Evolutionary conservation across 2,113 vertebrate species (phyloP), one percentile per base, ranked within the genome.

Genomic region (Cololabis saira): DNA sequence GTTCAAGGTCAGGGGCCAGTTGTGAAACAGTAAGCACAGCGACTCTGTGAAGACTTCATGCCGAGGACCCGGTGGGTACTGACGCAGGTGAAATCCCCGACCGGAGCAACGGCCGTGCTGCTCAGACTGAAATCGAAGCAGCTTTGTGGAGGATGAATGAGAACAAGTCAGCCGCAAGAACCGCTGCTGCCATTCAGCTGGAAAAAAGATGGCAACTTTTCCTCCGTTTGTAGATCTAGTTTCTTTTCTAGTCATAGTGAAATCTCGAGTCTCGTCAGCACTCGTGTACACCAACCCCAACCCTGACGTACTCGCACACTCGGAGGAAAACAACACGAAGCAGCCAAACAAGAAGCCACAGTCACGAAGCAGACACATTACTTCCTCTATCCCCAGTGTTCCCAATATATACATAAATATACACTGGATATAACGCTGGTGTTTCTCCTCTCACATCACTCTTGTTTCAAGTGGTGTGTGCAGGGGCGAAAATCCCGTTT

Each of bases 21-120:
- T 76, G 80, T 82, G 80, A 48, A 10, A 68, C 64, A 74, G 61
- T 62, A 68, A 79, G 66, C 55, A 15, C 52, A 47, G 75, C 71
- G 33, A 64, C 51, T 85, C 77, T 74, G 76, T 56, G 30, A 83
- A 71, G 45, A 10, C 56, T 71, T 24, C 71, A 33, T 56, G 57
- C 45, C 44, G 0, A 1, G 5, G 30, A 54, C 48, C 16, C 60
- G 63, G 69, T 65, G 75, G 24, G 62, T 76, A 74, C 82, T 92
- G 93, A 94, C 91, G 92, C 91, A 90, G 77, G 65, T 90, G 92
- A 94, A 94, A 94, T 94, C 92, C 93, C 94, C 78, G 27, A 61
- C 69, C 56, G 63, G 84, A 45, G 45, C 63, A 76, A 71, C n/a
- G 68, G 58, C 19, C 30, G 18, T 16, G 49, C 48, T 71, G 80